Conservation (phyloP, 2,888 invertebrate species). For the Scelioninae gen. 1 region DNA sequence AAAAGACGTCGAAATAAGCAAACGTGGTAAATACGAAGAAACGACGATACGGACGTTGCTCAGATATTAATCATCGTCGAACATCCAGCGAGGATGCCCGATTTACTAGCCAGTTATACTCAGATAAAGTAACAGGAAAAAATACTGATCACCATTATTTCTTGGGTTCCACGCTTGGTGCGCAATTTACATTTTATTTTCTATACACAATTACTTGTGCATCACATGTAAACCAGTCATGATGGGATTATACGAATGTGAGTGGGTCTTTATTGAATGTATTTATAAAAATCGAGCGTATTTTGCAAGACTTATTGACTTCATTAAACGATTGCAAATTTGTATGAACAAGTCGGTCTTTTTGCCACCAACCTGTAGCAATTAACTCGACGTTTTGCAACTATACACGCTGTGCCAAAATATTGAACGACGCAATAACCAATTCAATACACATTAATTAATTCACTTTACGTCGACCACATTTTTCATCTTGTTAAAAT, state of each 20-base stretch:
- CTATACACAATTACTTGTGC: slow-evolving; percentile 9
- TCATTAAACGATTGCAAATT: slow-evolving; percentile 1
- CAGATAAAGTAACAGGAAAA: slow-evolving; percentile 9
- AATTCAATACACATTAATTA: neutral
- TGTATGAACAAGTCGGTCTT: slow-evolving; percentile 31
- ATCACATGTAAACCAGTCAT: slow-evolving; percentile 30
- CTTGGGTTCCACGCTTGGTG: slow-evolving; percentile 17
- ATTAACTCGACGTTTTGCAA: slow-evolving; percentile 15
- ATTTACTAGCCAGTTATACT: slow-evolving; percentile 50
- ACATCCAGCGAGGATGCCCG: slow-evolving; percentile 20
- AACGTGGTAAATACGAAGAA: neutral
- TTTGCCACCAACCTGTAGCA: slow-evolving; percentile 3
- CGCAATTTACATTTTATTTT: slow-evolving; percentile 20
- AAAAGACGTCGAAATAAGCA: slow-evolving; percentile 1
- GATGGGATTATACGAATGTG: slow-evolving; percentile 8
- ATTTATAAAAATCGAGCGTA: slow-evolving; percentile 23
- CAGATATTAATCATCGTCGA: slow-evolving; percentile 40
- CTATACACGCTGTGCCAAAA: slow-evolving; percentile 34
- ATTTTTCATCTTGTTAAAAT: no score
- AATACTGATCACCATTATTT: slow-evolving; percentile 38
- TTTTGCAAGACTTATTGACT: slow-evolving; percentile 11
- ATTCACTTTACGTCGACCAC: no score
- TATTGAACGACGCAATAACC: slow-evolving; percentile 19
- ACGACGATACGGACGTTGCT: slow-evolving; percentile 36
- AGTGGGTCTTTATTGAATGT: slow-evolving; percentile 36